phyloP scores from a whole-genome alignment of 2,888 invertebrate genomes.

The Acheta domesticus region DNA sequence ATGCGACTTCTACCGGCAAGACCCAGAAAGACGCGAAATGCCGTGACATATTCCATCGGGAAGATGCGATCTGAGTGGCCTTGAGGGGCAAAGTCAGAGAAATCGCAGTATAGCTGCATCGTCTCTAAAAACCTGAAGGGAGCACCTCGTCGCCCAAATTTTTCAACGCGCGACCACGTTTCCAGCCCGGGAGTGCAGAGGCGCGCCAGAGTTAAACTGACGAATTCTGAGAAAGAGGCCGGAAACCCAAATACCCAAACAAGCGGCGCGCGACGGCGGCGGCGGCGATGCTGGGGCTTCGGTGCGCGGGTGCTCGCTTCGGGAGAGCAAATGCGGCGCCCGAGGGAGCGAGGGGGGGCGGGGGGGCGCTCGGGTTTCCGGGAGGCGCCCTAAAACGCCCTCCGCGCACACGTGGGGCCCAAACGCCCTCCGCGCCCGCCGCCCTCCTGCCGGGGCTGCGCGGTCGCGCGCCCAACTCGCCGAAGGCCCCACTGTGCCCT shows the following conservation, averaged over 20 bases:
- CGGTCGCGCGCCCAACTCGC: too few relatives aligned
- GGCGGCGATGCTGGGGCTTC: too few relatives aligned
- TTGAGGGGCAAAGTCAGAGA: too few relatives aligned
- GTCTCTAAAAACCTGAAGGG: too few relatives aligned
- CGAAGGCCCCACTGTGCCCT: too few relatives aligned
- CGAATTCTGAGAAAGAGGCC: constrained; percentile 18
- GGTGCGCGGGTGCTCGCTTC: too few relatives aligned
- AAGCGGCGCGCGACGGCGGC: neutral
- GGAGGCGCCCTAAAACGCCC: neutral
- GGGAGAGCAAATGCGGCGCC: neutral
- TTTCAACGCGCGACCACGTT: neutral
- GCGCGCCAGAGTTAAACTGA: neutral
- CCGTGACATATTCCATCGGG: too few relatives aligned
- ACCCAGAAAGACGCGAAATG: too few relatives aligned
- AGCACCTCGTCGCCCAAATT: neutral
- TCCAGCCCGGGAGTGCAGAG: neutral
- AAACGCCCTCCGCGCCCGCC: neutral
- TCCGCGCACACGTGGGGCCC: neutral
- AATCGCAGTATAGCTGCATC: too few relatives aligned
- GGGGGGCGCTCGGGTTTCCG: neutral
- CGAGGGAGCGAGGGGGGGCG: neutral
- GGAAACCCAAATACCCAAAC: neutral
- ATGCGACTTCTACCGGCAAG: too few relatives aligned
- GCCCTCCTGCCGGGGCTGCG: too few relatives aligned
- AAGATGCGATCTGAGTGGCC: too few relatives aligned